Base-by-base conservation (phyloP, 2,113 vertebrate species). In the Phaethon lepturus region DNA sequence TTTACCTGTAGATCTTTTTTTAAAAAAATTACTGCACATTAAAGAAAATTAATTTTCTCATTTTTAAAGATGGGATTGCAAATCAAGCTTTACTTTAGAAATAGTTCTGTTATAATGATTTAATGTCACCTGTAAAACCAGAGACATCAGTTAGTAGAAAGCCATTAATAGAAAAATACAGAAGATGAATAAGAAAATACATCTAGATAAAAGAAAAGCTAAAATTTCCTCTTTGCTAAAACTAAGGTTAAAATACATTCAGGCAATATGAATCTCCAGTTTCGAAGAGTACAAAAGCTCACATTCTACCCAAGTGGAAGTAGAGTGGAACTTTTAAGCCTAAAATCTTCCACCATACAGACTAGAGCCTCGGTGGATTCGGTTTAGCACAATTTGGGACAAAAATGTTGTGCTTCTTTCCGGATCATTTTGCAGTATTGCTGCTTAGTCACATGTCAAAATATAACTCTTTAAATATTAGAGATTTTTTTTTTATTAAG, bases 361-460 rank as follows among this genome's bases (percentile, higher is more conserved):
- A 42, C 5, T 31, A n/a, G 45, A 40, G 56, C 12, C 29, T 55
- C 18, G 15, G 25, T 2, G 2, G 56, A 66, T 73, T 35, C 0
- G 0, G 7, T 50, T 87, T 72, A 47, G 56, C 12, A 33, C 6
- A 17, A 13, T 17, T 26, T 14, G 19, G 64, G 28, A 68, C 42
- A n/a, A 59, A 68, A 86, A 12, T 2, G 4, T 6, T 7, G 6
- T 28, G 64, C n/a, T 71, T 53, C 4, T 11, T 53, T 50, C 53
- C 7, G 7, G 25, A 50, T 72, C 14, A 12, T 23, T 44, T 20
- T 28, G 52, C 47, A 42, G 26, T 17, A 42, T 2, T 55, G 59
- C 23, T 0, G 0, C 42, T 90, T 40, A 40, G 45, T 26, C 13
- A 9, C 26, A 2, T 10, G 4, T 4, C 29, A 45, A 62, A 79